Percentiles rank a stretch among this genome's conserved stretches.
Evolutionary conservation across 2,797 vertebrate genomes (phyloP).

Genomic region (Gambusia yucatana): DNA sequence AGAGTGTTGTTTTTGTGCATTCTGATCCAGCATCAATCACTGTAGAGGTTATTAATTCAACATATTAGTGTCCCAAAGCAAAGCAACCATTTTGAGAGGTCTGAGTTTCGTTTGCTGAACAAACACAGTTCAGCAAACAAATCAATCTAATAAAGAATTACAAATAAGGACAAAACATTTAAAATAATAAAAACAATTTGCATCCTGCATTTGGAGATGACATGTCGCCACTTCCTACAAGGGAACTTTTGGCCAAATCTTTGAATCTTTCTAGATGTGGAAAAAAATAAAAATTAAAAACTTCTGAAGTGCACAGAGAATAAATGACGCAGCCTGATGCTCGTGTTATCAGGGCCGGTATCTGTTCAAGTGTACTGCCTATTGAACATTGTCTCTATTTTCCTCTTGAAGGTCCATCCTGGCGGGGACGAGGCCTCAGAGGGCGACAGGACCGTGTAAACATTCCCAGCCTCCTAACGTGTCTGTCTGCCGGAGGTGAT

Average conservation of each 20-base stretch:
- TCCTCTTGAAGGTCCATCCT: constrained; percentile 14
- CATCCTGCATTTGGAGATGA: background rate
- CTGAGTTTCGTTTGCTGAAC: background rate
- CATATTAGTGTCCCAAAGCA: background rate
- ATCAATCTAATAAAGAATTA: background rate
- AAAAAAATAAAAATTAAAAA: background rate
- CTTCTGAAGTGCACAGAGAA: background rate
- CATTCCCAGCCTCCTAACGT: constrained; percentile 68
- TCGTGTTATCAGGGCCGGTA: constrained; percentile 17
- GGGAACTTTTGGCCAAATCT: background rate
- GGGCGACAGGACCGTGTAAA: constrained; percentile 66
- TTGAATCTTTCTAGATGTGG: background rate
- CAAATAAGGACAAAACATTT: no score
- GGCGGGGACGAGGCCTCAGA: constrained; percentile 50
- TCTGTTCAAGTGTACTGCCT: constrained; percentile 19
- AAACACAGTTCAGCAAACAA: background rate
- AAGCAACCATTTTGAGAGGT: background rate
- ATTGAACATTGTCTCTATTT: constrained; percentile 27
- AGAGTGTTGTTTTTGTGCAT: background rate
- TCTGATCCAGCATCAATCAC: background rate
- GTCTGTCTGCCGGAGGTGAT: constrained; percentile 62
- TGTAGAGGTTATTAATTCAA: background rate
- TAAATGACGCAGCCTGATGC: constrained; percentile 1
- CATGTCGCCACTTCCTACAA: background rate
- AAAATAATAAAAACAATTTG: background rate